Evolutionary conservation across 1,140 invertebrate genomes (phyloP), one percentile per base, ranked within the genome.

Genomic region (Helicoverpa zea): DNA sequence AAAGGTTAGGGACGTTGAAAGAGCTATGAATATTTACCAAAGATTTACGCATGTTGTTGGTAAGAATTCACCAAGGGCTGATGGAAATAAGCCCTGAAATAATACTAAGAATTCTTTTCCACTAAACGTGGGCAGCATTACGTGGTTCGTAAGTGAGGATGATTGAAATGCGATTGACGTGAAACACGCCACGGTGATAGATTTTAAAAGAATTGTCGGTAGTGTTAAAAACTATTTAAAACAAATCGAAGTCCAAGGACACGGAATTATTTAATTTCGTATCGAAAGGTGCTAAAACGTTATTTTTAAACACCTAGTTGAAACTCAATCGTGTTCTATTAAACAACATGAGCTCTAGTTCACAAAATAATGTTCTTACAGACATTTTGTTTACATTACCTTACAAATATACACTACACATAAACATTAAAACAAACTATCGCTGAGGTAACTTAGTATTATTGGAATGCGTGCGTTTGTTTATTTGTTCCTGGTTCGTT

Each of bases 351-450:
- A 76, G 68, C 58, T 64, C 35, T 51, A 64, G 84, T 59, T 70
- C 75, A 79, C 61, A 72, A 49, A 83, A 80, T 79, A 81, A 81
- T 51, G 58, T 79, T 66, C 13, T 16, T 59, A 61, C 54, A 23
- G 59, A 68, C 64, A 75, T 61, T 29, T 77, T 83, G 82, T 85
- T 85, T 85, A 83, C 64, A 54, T 81, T 81, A 80, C 79, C 76
- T 81, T 80, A 81, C 66, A 74, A 78, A 84, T 80, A 82, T 64
- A 73, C 35, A 35, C 51, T 13, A 13, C 64, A 72, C 75, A 51
- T 82, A 82, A 84, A 82, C 73, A 80, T 79, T 79, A 78, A 35
- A 79, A 78, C 61, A 79, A 61, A 66, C 64, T 81, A 73, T 78
- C 56, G 64, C 30, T 68, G 35, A 78, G 63, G 61, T 66, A 51